These are phyloP conservation scores for Perizoma affinitatum DNA, from an alignment of 2,888 invertebrate species.

Conservation along the genomic window DNA sequence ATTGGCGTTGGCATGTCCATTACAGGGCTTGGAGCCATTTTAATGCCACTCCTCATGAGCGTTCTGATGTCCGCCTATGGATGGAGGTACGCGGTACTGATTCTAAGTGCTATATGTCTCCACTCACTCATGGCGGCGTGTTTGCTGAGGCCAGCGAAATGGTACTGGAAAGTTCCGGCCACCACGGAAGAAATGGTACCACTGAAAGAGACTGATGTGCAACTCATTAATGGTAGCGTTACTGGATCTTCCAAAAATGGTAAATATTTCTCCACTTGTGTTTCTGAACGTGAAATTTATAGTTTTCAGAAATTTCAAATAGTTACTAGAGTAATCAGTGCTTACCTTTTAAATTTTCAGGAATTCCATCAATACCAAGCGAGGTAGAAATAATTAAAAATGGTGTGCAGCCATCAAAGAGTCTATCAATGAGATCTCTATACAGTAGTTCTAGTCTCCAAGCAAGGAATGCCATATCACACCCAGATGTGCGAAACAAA, in stretches of 20 bases:
- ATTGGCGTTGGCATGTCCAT: conserved; percentile 86
- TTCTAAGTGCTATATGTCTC: conserved; percentile 85
- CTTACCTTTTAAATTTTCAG: conserved; percentile 46
- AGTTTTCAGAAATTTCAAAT: not conserved
- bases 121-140: conserved; percentile 85
- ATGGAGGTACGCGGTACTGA: conserved; percentile 85
- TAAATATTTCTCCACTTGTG: conserved; percentile 33
- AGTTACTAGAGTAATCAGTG: conserved; percentile 12
- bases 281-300: not conserved
- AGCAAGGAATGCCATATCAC: conserved; percentile 70
- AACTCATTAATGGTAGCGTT: conserved; percentile 62
- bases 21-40: conserved; percentile 87
- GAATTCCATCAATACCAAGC: conserved; percentile 47
- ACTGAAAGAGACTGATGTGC: conserved; percentile 57
- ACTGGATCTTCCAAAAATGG: conserved; percentile 60
- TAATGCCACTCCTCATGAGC: conserved; percentile 86
- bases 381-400: conserved; percentile 51
- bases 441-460: conserved; percentile 56
- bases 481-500: conserved; percentile 69
- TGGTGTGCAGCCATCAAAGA: conserved; percentile 58
- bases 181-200: conserved; percentile 63
- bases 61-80: conserved; percentile 82
- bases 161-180: conserved; percentile 82
- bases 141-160: conserved; percentile 87
- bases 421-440: conserved; percentile 70